A percentile compares a stretch with the other conserved stretches of the same genome.
These are phyloP conservation scores for Lampris incognitus DNA, from an alignment of 2,113 vertebrate genomes.

Conservation along the genomic window DNA sequence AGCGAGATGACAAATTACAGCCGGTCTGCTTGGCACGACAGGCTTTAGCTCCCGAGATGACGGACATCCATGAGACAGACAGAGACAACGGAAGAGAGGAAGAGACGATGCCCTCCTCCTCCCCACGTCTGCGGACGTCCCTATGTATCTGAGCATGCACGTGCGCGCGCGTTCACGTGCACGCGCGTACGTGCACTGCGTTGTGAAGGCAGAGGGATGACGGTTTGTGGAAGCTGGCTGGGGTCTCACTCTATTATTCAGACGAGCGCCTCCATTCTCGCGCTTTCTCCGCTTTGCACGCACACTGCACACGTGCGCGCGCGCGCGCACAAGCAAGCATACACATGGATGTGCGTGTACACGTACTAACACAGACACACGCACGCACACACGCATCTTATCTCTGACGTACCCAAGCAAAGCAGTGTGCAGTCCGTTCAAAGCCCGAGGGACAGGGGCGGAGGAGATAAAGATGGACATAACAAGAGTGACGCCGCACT, in stretches of 20 bases:
- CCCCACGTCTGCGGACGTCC: neutral
- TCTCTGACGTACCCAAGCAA: constrained; percentile 41
- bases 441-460: constrained; percentile 51
- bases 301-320: constrained; percentile 18
- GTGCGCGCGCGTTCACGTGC: neutral
- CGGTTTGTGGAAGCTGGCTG: constrained; percentile 51
- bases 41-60: neutral
- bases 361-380: constrained; percentile 18
- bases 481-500: neutral
- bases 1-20: constrained; percentile 72
- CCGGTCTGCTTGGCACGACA: constrained; percentile 51
- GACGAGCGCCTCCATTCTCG: constrained; percentile 64
- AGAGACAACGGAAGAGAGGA: neutral
- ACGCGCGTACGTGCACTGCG: neutral
- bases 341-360: constrained; percentile 16
- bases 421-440: constrained; percentile 30
- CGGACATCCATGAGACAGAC: neutral
- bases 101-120: neutral
- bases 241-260: constrained; percentile 68
- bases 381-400: constrained; percentile 35
- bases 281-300: constrained; percentile 40
- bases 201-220: constrained; percentile 41
- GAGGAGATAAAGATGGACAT: constrained; percentile 56
- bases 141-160: neutral
- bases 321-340: constrained; percentile 15